A percentile compares a stretch with the other conserved stretches of the same genome.
phyloP scores from a whole-genome alignment of 2,888 invertebrate species.

The Dugesia japonica region DNA sequence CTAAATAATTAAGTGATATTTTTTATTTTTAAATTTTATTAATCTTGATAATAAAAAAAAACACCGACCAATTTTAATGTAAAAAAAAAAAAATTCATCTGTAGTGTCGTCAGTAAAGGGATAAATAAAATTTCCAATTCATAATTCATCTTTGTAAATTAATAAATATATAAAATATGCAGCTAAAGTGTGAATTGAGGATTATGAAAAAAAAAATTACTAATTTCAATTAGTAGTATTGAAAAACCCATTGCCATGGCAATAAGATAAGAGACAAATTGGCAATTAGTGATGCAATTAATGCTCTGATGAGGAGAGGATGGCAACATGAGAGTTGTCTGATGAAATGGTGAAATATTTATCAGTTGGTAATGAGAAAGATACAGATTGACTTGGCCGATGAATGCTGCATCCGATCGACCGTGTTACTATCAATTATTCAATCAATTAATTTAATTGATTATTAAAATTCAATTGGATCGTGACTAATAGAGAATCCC shows the following conservation, averaged over 20 bases:
- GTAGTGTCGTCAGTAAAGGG: too few relatives aligned
- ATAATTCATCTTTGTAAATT: too few relatives aligned
- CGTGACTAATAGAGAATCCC: constrained; percentile 11
- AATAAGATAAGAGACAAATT: constrained; percentile 20
- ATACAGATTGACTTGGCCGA: constrained; percentile 20
- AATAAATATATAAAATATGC: background rate
- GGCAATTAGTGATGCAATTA: constrained; percentile 20
- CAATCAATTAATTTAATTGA: constrained; percentile 8
- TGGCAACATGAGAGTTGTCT: constrained; percentile 20
- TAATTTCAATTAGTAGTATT: constrained; percentile 20
- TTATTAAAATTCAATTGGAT: constrained; percentile 20
- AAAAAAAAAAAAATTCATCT: too few relatives aligned
- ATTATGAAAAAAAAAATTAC: constrained; percentile 17
- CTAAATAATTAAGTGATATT: too few relatives aligned
- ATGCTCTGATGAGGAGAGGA: constrained; percentile 16
- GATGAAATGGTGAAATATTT: constrained; percentile 20
- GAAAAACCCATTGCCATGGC: constrained; percentile 13
- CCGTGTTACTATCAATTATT: constrained; percentile 20
- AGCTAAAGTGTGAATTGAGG: constrained; percentile 15
- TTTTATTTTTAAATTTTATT: too few relatives aligned
- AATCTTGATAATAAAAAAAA: too few relatives aligned
- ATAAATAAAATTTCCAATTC: too few relatives aligned
- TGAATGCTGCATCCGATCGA: constrained; percentile 14
- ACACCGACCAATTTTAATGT: too few relatives aligned
- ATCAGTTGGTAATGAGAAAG: constrained; percentile 16